Evolutionary conservation across 2,113 vertebrate species (phyloP), one percentile per base, ranked within the genome.

Genomic region (Okapia johnstoni): DNA sequence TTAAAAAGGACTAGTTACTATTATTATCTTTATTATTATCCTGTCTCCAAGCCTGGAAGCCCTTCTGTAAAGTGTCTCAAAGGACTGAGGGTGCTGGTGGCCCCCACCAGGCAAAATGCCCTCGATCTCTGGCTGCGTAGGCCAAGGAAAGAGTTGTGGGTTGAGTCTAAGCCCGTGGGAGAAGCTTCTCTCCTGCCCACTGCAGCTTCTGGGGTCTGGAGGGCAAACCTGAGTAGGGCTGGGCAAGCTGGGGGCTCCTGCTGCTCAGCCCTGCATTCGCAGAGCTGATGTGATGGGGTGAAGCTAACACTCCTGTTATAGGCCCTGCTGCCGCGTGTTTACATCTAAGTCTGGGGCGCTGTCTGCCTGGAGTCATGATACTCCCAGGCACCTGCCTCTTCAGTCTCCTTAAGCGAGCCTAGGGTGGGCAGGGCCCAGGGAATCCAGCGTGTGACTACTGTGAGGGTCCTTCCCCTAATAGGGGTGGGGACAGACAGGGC

Each of bases 251-350:
- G 55, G 30, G 30, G 16, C 21, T 50, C n/a, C 73, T 57, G 63
- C 43, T 48, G 4, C 21, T 36, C 54, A 43, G 52, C 40, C 48
- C 33, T 13, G 15, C 2, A 12, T 76, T 70, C 63, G 58, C 19
- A n/a, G 76, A 92, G 87, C 33, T 48, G 30, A 77, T 2, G 12
- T 7, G 7, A 57, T 19, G 40, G 48, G 2, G 17, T 2, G 48
- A 25, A 36, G 28, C 58, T 2, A 23, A 28, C 30, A 52, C 25
- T 17, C 4, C 52, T 19, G 11, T 30, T 26, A 33, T 0, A 30
- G 25, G 36, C 23, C 36, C 30, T 2, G 0, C 2, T 1, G 43
- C 58, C 6, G 25, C 9, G 33, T 17, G 11, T 15, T 25, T 21
- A 36, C 76, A 58, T 11, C 48, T 40, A 7, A 23, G 26, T 25